Evolutionary conservation across 2,797 vertebrate species (phyloP).

Genomic region (Parotocinclus haroldoi): DNA sequence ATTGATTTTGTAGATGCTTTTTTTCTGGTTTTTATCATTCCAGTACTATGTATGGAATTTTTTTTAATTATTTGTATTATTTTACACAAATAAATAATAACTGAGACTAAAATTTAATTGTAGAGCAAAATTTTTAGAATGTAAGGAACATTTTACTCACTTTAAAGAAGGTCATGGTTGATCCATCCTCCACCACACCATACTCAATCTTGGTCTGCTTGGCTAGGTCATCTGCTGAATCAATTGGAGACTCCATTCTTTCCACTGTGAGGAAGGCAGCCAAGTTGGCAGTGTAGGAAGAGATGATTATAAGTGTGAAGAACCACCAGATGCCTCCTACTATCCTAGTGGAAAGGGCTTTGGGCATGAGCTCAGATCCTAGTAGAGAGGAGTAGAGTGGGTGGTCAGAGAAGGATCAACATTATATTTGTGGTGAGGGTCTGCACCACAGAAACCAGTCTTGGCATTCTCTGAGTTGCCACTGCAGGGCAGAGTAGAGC

Average conservation of each 20-base stretch:
- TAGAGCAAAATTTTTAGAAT: too few relatives aligned
- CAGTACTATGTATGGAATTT: too few relatives aligned
- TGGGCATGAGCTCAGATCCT: conserved; percentile 99
- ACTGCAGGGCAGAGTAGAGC: conserved; percentile 52
- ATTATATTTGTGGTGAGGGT: conserved; percentile 43
- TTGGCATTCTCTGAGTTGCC: conserved; percentile 28
- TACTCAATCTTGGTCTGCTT: conserved; percentile 99
- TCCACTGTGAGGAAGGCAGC: conserved; percentile 99
- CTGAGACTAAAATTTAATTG: too few relatives aligned
- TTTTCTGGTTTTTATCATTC: too few relatives aligned
- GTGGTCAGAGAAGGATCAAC: conserved; percentile 20
- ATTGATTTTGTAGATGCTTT: too few relatives aligned
- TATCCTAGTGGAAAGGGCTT: conserved; percentile 99
- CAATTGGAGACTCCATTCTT: conserved; percentile 88
- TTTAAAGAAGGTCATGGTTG: conserved; percentile 98
- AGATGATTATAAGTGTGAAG: conserved; percentile 99
- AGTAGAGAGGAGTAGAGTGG: conserved; percentile 60
- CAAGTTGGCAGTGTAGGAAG: conserved; percentile 98
- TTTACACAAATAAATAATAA: neutral
- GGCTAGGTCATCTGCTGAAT: conserved; percentile 95
- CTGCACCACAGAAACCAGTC: conserved; percentile 46
- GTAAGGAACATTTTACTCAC: conserved; percentile 63
- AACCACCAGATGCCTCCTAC: conserved; percentile 99
- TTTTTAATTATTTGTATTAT: neutral
- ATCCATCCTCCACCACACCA: conserved; percentile 90